Evolutionary conservation across 2,797 vertebrate species (phyloP).

Genomic region (Macroramphosus scolopax): DNA sequence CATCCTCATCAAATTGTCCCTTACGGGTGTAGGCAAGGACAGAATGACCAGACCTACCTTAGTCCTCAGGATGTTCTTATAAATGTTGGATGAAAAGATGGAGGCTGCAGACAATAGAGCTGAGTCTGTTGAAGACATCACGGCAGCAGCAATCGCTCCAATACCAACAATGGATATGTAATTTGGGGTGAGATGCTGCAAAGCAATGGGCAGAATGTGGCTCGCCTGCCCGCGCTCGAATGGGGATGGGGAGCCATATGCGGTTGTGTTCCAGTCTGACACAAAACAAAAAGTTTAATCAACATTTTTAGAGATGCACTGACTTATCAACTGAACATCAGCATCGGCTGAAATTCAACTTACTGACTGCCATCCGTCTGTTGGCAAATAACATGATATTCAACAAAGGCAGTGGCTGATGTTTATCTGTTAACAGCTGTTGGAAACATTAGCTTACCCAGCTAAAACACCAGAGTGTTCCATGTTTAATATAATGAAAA

Average conservation of each 20-base stretch:
- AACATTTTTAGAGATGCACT: too few relatives aligned
- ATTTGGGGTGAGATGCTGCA: constrained; percentile 45
- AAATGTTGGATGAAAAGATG: constrained; percentile 58
- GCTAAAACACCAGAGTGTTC: too few relatives aligned
- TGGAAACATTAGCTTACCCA: too few relatives aligned
- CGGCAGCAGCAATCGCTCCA: constrained; percentile 63
- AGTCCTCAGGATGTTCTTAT: constrained; percentile 60
- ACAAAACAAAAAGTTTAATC: neutral
- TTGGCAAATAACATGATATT: too few relatives aligned
- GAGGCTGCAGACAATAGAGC: constrained; percentile 61
- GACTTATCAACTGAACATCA: too few relatives aligned
- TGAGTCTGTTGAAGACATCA: constrained; percentile 68
- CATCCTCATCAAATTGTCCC: too few relatives aligned
- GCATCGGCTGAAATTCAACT: too few relatives aligned
- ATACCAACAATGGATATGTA: constrained; percentile 51
- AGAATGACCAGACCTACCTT: neutral
- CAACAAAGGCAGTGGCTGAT: too few relatives aligned
- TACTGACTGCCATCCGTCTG: too few relatives aligned
- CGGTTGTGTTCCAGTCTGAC: constrained; percentile 61
- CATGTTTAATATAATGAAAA: too few relatives aligned
- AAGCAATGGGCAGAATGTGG: constrained; percentile 48
- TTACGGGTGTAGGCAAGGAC: neutral
- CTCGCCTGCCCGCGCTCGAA: constrained; percentile 39
- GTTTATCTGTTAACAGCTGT: too few relatives aligned
- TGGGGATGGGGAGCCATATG: constrained; percentile 37